Evolutionary conservation across 2,888 invertebrate genomes (phyloP).

Genomic region (Steinernema scapterisci): DNA sequence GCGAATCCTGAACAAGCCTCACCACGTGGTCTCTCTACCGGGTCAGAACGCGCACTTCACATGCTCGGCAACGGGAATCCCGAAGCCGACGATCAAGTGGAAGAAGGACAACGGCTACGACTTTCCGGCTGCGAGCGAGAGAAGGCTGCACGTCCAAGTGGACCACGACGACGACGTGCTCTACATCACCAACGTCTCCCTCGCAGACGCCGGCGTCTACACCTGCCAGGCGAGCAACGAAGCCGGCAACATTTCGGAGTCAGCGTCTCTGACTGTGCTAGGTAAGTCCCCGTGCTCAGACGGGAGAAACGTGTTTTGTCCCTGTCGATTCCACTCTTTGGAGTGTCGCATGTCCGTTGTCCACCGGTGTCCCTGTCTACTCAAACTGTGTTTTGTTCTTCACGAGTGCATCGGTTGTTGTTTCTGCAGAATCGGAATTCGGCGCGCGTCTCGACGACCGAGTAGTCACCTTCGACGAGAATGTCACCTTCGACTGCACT

Average conservation of each 20-base stretch:
- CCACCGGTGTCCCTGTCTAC: neutral
- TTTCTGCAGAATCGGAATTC: slow-evolving; percentile 28
- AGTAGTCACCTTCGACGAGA: neutral
- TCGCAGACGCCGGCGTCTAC: slow-evolving; percentile 86
- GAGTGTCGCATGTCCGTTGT: neutral
- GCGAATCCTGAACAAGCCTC: slow-evolving; percentile 81
- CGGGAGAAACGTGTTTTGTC: neutral
- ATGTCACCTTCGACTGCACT: slow-evolving; percentile 18
- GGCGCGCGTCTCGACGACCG: slow-evolving; percentile 4
- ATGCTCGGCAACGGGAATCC: slow-evolving; percentile 87
- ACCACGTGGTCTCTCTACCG: slow-evolving; percentile 81
- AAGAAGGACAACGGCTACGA: slow-evolving; percentile 69
- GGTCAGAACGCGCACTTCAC: slow-evolving; percentile 85
- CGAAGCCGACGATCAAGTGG: slow-evolving; percentile 74
- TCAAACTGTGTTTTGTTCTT: neutral
- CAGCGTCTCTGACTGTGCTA: slow-evolving; percentile 14
- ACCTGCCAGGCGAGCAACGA: slow-evolving; percentile 89
- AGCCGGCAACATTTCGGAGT: slow-evolving; percentile 74
- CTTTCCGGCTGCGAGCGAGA: slow-evolving; percentile 90
- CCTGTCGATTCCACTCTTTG: neutral
- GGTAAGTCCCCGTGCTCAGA: neutral
- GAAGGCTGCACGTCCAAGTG: slow-evolving; percentile 89
- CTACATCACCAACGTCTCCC: slow-evolving; percentile 87
- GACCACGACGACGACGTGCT: slow-evolving; percentile 80
- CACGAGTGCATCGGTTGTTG: slow-evolving; percentile 21